Evolutionary conservation across 2,797 vertebrate species (phyloP).

Genomic region (Percopsis omiscomaycus): DNA sequence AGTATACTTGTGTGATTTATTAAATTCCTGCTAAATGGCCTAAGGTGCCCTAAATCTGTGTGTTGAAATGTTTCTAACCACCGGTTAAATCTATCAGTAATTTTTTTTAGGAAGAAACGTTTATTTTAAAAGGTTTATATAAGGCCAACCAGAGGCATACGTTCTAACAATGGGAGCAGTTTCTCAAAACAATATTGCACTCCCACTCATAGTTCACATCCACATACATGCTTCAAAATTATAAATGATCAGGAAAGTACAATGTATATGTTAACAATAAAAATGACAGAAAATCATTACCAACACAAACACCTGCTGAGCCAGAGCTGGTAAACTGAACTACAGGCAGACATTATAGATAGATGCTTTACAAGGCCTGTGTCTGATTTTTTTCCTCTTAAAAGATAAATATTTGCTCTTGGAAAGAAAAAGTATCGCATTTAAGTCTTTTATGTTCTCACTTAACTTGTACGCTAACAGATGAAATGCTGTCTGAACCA

Average conservation of each 20-base stretch:
- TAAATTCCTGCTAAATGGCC: conserved; percentile 12
- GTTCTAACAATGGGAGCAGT: neutral
- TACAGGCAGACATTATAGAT: conserved; percentile 5
- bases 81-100: conserved; percentile 26
- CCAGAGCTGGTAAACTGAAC: conserved; percentile 5
- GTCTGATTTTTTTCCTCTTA: conserved; percentile 27
- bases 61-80: conserved; percentile 22
- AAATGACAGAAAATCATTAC: conserved; percentile 12
- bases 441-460: conserved; percentile 27
- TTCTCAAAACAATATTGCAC: neutral
- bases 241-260: conserved; percentile 1
- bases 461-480: conserved; percentile 15
- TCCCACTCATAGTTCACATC: neutral
- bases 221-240: neutral
- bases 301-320: conserved; percentile 30
- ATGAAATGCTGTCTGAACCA: conserved; percentile 22
- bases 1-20: conserved; percentile 38
- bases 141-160: neutral
- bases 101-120: conserved; percentile 28
- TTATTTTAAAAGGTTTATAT: conserved; percentile 2
- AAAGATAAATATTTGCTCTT: conserved; percentile 43
- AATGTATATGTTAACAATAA: too few species aligned
- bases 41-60: conserved; percentile 15
- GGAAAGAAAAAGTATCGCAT: conserved; percentile 1
- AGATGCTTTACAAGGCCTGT: conserved; percentile 29